These are phyloP conservation scores for Laothoe populi DNA, from an alignment of 2,888 invertebrate species.

Conservation along the genomic window DNA sequence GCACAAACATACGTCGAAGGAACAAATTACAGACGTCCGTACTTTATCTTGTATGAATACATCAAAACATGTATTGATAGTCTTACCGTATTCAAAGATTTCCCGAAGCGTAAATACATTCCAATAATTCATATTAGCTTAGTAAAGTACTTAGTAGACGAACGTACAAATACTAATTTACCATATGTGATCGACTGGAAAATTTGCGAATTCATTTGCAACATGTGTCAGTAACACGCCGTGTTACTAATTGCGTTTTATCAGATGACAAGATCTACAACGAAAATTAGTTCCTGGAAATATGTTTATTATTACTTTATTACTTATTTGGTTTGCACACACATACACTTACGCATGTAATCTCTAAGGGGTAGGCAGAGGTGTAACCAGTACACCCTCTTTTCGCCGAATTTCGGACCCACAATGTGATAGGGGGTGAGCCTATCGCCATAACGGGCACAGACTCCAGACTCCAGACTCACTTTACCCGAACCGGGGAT, in stretches of 20 bases:
- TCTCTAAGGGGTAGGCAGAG: too few species aligned
- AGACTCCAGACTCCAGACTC: too few species aligned
- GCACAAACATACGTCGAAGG: conserved; percentile 62
- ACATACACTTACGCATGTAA: too few species aligned
- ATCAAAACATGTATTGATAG: conserved; percentile 50
- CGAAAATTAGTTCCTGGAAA: too few species aligned
- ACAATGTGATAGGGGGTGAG: too few species aligned
- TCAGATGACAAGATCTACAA: conserved; percentile 29
- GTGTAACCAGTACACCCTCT: too few species aligned
- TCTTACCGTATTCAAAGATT: conserved; percentile 6
- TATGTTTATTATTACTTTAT: too few species aligned
- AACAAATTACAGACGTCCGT: conserved; percentile 69
- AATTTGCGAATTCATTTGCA: conserved; percentile 7
- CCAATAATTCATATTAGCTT: conserved; percentile 4
- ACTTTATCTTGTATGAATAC: conserved; percentile 62
- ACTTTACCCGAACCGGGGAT: too few species aligned
- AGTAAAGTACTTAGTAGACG: neutral
- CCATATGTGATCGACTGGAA: conserved; percentile 16
- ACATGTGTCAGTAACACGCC: conserved; percentile 5
- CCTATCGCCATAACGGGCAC: too few species aligned
- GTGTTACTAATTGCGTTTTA: conserved; percentile 11
- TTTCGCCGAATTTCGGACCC: too few species aligned
- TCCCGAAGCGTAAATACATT: neutral
- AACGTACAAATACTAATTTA: neutral
- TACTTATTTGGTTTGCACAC: too few species aligned